phyloP scores from a whole-genome alignment of 2,797 vertebrate genomes.

The Pitangus sulphuratus region DNA sequence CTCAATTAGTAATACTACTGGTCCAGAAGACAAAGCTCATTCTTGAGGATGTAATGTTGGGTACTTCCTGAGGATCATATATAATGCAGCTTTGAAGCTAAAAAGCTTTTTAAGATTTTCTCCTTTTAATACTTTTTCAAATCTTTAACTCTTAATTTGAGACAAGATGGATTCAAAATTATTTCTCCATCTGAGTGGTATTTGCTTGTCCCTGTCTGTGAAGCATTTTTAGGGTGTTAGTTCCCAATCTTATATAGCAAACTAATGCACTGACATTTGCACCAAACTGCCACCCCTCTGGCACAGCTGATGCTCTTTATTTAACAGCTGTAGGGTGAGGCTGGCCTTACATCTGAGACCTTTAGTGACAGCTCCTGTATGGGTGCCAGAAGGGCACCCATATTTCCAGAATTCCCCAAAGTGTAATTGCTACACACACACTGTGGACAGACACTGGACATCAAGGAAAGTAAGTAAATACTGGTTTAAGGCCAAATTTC shows the following conservation, averaged over 20 bases:
- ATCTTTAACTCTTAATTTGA: not conserved
- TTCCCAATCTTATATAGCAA: not conserved
- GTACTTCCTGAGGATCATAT: not conserved
- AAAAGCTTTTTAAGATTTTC: not conserved
- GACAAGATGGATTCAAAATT: not conserved
- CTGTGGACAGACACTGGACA: not conserved
- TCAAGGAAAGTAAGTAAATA: not conserved
- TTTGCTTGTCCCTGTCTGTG: not conserved
- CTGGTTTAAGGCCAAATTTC: not conserved
- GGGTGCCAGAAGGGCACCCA: not conserved
- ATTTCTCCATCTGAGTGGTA: not conserved
- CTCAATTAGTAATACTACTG: not conserved
- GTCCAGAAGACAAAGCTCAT: constrained; percentile 13
- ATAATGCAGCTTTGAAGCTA: not conserved
- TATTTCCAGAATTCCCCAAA: not conserved
- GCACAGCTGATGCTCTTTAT: not conserved
- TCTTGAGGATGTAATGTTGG: not conserved
- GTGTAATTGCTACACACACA: not conserved
- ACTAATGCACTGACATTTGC: not conserved
- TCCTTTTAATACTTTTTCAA: not conserved
- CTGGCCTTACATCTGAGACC: not conserved
- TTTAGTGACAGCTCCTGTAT: not conserved
- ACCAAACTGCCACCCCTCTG: not conserved
- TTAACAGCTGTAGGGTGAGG: not conserved
- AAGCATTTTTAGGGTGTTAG: not conserved